phyloP scores from a whole-genome alignment of 1,140 invertebrate genomes.

The Drosophila nasuta region DNA sequence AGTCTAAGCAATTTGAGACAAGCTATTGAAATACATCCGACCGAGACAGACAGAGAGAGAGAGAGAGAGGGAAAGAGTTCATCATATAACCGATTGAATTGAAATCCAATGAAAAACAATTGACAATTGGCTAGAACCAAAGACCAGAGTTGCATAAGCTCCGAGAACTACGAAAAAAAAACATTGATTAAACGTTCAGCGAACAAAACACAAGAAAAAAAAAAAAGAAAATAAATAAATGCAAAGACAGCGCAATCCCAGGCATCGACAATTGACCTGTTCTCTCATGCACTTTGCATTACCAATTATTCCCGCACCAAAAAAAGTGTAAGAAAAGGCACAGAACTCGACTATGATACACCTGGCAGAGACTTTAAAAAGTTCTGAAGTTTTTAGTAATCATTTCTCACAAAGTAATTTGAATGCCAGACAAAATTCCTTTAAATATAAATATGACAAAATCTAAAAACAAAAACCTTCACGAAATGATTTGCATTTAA shows the following conservation, averaged over 20 bases:
- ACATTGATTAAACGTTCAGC: conserved; percentile 29
- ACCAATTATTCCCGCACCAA: conserved; percentile 63
- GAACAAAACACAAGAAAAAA: no score
- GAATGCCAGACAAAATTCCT: no score
- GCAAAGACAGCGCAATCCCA: background rate
- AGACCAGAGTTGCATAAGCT: conserved; percentile 14
- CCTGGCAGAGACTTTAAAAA: background rate
- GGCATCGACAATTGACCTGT: conserved; percentile 31
- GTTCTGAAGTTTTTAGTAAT: no score
- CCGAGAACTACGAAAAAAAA: conserved; percentile 50
- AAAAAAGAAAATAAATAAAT: no score
- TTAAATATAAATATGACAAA: no score
- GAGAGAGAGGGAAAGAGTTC: background rate
- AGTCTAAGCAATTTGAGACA: conserved; percentile 13
- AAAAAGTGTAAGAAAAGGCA: background rate
- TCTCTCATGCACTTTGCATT: conserved; percentile 74
- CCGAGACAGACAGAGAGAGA: background rate
- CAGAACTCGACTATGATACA: background rate
- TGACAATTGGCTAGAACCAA: conserved; percentile 45
- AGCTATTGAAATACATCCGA: conserved; percentile 18
- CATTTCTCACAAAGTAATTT: no score
- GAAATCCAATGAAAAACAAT: conserved; percentile 50
- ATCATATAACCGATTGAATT: conserved; percentile 17
- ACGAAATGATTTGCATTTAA: no score
- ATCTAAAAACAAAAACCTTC: no score